Base-by-base conservation (phyloP, 2,113 vertebrate species). In the Mirounga angustirostris region DNA sequence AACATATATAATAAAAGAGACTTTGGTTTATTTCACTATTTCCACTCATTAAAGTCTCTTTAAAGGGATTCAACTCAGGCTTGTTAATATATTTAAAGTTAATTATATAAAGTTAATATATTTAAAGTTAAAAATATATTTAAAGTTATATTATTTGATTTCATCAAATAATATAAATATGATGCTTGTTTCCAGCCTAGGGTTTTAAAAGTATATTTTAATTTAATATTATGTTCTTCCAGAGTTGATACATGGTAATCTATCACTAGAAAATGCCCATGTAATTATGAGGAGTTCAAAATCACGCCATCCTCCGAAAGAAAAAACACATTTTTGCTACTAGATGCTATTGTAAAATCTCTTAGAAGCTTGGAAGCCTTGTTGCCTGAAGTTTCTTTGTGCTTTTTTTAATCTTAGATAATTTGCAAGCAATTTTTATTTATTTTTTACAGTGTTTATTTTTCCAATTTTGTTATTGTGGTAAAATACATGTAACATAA, bases 221-320 rank as follows among this genome's bases (percentile, higher is more conserved):
- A 84, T 36, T 84, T 80, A 58, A 91, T 71, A 22, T 28, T 82
- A 22, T 40, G 7, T 80, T 89, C 54, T 91, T 80, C 19, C 40
- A 78, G 63, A 94, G 81, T 73, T 92, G 84, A 83, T 73, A 61
- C 4, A 40, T 50, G 21, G 8, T 52, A 87, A 36, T 83, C 5
- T 8, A n/a, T 69, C 61, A 40, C 43, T 91, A 81, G 54, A 69
- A 96, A 97, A 76, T 58, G 56, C 12, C 8, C 10, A 30, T 43
- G 24, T 89, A 63, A 88, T 85, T 89, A 71, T 84, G 56, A 96
- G 14, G 43, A 71, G 58, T 84, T 95, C 59, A 81, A 85, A 94
- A 91, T 56, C n/a, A 54, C n/a, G 22, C 54, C 56, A 83, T 69
- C 22, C 54, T 96, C 54, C 91, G 86, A 94, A 94, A 83, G 22